A percentile compares a stretch with the other conserved stretches of the same genome.
phyloP scores from a whole-genome alignment of 2,113 vertebrate genomes.

The Odocoileus hemionus region DNA sequence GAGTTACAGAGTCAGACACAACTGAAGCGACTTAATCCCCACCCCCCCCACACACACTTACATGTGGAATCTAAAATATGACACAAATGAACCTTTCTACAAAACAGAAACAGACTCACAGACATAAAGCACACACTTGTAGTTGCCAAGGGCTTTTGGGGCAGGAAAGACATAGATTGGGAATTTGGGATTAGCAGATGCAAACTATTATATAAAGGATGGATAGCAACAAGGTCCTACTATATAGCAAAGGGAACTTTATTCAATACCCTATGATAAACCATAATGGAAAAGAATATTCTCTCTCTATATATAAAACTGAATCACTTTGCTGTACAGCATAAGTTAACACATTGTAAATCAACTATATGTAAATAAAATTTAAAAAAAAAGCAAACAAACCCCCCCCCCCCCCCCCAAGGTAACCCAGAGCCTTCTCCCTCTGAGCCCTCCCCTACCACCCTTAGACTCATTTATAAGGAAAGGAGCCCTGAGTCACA shows the following conservation, averaged over 20 bases:
- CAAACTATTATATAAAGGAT: background rate
- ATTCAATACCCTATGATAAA: background rate
- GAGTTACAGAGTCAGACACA: background rate
- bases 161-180: background rate
- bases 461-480: background rate
- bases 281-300: background rate
- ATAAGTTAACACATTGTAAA: background rate
- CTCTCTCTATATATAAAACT: background rate
- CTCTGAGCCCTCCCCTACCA: background rate
- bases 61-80: background rate
- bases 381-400: background rate
- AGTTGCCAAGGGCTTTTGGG: background rate
- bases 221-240: background rate
- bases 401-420: accelerated
- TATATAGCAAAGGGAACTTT: background rate
- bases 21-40: background rate
- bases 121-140: background rate
- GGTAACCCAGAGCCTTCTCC: background rate
- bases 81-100: background rate
- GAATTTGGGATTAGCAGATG: background rate
- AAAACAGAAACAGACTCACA: background rate
- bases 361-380: background rate
- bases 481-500: background rate
- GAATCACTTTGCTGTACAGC: background rate
- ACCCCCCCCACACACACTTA: accelerated